Evolutionary conservation across 1,140 invertebrate species (phyloP).

Genomic region (Ips typographus): DNA sequence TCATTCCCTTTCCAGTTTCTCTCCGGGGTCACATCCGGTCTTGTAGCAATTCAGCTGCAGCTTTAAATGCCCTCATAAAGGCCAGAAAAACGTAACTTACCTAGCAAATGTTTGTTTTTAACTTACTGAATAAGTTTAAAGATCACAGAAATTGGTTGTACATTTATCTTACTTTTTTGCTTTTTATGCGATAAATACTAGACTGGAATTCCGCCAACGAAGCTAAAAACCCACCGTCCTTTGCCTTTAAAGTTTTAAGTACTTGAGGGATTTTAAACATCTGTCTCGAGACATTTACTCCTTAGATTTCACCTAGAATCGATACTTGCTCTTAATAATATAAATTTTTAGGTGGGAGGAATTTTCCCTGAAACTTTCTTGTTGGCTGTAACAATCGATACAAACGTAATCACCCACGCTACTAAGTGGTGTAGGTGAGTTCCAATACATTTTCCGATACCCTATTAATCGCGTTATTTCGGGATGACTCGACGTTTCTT

Average conservation of each 20-base stretch:
- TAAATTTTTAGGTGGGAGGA: background rate
- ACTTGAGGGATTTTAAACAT: too few species aligned
- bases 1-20: background rate
- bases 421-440: slow-evolving; percentile 15
- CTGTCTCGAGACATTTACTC: too few species aligned
- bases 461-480: slow-evolving; percentile 12
- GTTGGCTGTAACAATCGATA: slow-evolving; percentile 6
- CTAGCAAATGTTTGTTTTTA: background rate
- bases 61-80: slow-evolving; percentile 6
- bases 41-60: background rate
- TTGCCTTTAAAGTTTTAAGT: too few species aligned
- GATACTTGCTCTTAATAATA: background rate
- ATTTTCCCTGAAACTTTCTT: background rate
- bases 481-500: slow-evolving; percentile 10
- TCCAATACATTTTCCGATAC: slow-evolving; percentile 13
- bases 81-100: background rate
- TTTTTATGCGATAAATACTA: too few species aligned
- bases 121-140: background rate
- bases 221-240: too few species aligned
- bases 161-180: too few species aligned
- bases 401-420: slow-evolving; percentile 11
- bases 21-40: background rate
- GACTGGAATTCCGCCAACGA: too few species aligned
- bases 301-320: too few species aligned
- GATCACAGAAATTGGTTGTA: too few species aligned